Percentiles rank a stretch among this genome's conserved stretches.
Conservation (phyloP, 2,113 vertebrate genomes). For the Neogobius melanostomus region DNA sequence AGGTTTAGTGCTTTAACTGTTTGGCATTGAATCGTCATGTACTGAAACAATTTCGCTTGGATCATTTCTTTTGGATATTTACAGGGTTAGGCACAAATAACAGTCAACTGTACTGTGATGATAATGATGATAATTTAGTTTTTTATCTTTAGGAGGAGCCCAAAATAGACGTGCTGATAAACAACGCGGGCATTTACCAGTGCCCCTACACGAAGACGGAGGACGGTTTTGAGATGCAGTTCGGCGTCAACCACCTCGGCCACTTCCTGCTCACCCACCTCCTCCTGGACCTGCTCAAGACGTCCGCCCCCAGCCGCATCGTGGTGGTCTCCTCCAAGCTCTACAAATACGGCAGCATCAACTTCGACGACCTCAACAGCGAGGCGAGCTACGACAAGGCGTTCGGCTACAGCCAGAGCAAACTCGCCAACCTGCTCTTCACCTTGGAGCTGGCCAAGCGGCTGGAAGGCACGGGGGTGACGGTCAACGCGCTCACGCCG, state of each 20-base stretch:
- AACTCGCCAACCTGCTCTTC: conserved; percentile 92
- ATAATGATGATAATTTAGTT: background rate
- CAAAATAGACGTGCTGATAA: conserved; percentile 89
- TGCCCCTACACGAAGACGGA: conserved; percentile 91
- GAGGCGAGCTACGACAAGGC: conserved; percentile 87
- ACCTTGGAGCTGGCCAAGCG: conserved; percentile 83
- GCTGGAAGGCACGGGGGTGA: conserved; percentile 84
- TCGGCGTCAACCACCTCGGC: conserved; percentile 94
- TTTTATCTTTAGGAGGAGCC: conserved; percentile 83
- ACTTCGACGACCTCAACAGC: conserved; percentile 94
- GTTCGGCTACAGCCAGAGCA: conserved; percentile 92
- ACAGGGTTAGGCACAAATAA: no score
- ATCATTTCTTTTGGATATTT: no score
- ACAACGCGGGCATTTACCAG: conserved; percentile 93
- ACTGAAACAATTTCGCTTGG: no score
- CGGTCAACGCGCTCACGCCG: conserved; percentile 87
- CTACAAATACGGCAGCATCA: conserved; percentile 92
- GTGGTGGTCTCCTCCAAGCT: conserved; percentile 94
- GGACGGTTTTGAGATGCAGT: conserved; percentile 95
- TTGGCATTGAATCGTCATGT: no score
- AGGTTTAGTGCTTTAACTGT: no score
- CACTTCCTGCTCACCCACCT: conserved; percentile 94
- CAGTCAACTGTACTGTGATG: background rate
- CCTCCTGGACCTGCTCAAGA: conserved; percentile 88
- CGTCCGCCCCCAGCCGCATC: conserved; percentile 88